These are phyloP conservation scores for Dastarcus helophoroides DNA, from an alignment of 2,888 invertebrate species.

Conservation along the genomic window DNA sequence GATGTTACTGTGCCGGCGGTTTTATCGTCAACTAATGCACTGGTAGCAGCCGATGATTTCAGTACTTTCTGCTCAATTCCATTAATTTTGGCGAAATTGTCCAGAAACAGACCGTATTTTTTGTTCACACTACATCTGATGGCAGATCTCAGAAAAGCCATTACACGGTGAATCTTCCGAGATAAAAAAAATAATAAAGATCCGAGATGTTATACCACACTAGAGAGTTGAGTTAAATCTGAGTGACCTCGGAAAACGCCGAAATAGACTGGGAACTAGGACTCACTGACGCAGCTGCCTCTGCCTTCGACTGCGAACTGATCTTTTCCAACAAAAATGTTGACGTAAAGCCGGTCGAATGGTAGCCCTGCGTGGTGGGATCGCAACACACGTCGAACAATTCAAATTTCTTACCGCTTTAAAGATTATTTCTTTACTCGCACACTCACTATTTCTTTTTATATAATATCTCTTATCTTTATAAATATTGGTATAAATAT, in stretches of 20 bases:
- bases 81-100: constrained; percentile 25
- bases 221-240: constrained; percentile 4
- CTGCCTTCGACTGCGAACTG: constrained; percentile 1
- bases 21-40: neutral
- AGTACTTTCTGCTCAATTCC: constrained; percentile 21
- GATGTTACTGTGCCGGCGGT: too few species aligned
- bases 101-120: constrained; percentile 32
- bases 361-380: too few species aligned
- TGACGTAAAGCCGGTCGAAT: too few species aligned
- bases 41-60: constrained; percentile 2
- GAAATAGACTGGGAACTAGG: neutral
- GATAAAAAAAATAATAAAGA: too few species aligned
- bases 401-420: too few species aligned
- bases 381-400: too few species aligned
- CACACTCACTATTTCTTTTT: too few species aligned
- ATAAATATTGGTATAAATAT: too few species aligned
- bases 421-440: too few species aligned
- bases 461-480: too few species aligned
- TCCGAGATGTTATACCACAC: constrained; percentile 9
- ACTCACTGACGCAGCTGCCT: too few species aligned
- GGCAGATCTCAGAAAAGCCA: constrained; percentile 41
- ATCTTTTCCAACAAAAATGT: neutral
- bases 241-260: neutral
- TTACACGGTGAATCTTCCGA: constrained; percentile 19
- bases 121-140: constrained; percentile 34